phyloP scores from a whole-genome alignment of 1,140 invertebrate genomes.

The Rhyacophila brunnea region DNA sequence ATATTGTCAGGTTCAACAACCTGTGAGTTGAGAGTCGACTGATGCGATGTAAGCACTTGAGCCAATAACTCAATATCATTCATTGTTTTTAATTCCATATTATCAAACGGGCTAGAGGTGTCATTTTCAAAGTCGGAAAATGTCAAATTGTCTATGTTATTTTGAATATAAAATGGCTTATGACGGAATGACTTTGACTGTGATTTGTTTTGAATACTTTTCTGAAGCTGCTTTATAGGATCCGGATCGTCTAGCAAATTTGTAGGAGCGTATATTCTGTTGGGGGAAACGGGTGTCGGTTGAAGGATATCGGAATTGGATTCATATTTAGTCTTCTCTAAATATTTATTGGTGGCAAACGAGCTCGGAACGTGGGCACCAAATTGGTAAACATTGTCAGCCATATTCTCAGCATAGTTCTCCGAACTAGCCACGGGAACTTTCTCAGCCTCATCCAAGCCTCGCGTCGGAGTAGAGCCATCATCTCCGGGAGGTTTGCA shows the following conservation, averaged over 20 bases:
- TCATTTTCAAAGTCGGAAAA: constrained; percentile 84
- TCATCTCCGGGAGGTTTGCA: constrained; percentile 30
- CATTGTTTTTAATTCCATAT: constrained; percentile 85
- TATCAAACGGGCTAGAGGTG: constrained; percentile 87
- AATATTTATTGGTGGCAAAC: constrained; percentile 8
- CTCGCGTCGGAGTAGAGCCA: constrained; percentile 38
- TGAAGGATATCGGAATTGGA: constrained; percentile 46
- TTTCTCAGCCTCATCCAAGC: constrained; percentile 36
- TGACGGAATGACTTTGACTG: constrained; percentile 19
- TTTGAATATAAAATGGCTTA: constrained; percentile 24
- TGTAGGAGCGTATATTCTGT: constrained; percentile 40
- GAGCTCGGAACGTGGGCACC: constrained; percentile 1
- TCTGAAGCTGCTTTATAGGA: constrained; percentile 40
- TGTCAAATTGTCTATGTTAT: constrained; percentile 56
- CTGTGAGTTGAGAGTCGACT: not conserved
- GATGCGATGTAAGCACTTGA: constrained; percentile 58
- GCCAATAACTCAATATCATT: constrained; percentile 87
- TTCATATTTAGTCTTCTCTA: constrained; percentile 31
- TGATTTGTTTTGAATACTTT: constrained; percentile 41
- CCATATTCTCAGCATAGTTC: constrained; percentile 32
- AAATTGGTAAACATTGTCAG: constrained; percentile 17
- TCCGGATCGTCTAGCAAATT: constrained; percentile 51
- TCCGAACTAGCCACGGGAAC: constrained; percentile 32
- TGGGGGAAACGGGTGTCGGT: constrained; percentile 34
- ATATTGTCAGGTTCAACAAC: not conserved